These are phyloP conservation scores for Grammomys dolichurus DNA, from an alignment of 2,113 vertebrate genomes.

Conservation along the genomic window DNA sequence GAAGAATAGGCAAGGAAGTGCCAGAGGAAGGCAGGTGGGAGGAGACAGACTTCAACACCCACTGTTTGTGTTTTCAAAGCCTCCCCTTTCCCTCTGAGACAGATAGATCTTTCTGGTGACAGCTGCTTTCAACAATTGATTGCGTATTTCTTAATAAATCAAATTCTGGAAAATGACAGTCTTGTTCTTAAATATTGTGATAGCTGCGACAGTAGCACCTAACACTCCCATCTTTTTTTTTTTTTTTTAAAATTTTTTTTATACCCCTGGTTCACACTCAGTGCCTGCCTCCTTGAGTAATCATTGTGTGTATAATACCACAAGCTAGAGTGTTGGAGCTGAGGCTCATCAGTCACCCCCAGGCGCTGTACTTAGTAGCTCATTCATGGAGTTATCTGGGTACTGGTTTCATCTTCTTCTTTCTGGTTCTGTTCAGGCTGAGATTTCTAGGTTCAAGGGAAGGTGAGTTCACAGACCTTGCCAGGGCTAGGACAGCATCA, in stretches of 20 bases:
- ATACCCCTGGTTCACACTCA: background rate
- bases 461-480: background rate
- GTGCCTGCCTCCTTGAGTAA: constrained; percentile 33
- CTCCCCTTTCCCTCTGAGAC: constrained; percentile 43
- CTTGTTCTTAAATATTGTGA: constrained; percentile 70
- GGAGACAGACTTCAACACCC: constrained; percentile 10
- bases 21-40: background rate
- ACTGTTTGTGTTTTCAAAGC: constrained; percentile 37
- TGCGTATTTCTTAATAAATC: constrained; percentile 68
- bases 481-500: background rate
- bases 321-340: background rate
- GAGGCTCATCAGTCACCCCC: background rate
- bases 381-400: background rate
- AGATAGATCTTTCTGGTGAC: constrained; percentile 50
- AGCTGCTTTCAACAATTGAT: constrained; percentile 67
- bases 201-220: constrained; percentile 18
- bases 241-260: background rate
- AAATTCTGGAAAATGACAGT: constrained; percentile 60
- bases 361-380: background rate
- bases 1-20: background rate
- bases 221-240: background rate
- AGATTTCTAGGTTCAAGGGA: background rate
- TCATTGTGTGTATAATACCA: background rate
- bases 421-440: background rate
- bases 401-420: background rate